phyloP scores from a whole-genome alignment of 2,888 invertebrate species.

The Pammene aurita region DNA sequence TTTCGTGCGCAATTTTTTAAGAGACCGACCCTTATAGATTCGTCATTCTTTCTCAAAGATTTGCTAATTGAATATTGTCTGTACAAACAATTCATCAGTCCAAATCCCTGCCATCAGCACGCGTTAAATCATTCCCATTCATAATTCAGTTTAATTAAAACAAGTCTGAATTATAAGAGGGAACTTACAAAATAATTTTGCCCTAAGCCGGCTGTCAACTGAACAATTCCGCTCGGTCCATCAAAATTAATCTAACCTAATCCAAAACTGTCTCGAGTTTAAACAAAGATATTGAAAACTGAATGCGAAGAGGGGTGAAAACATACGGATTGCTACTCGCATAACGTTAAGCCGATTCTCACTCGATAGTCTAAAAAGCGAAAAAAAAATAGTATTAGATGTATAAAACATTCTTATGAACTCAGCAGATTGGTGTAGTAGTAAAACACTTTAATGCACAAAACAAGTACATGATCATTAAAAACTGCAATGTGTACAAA shows the following conservation, averaged over 20 bases:
- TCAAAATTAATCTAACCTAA: conserved; percentile 82
- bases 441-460: no score
- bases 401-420: no score
- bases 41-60: neutral
- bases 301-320: conserved; percentile 61
- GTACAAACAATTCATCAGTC: conserved; percentile 54
- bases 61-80: conserved; percentile 47
- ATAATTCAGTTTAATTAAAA: conserved; percentile 76
- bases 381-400: no score
- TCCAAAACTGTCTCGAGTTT: conserved; percentile 74
- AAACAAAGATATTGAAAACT: conserved; percentile 79
- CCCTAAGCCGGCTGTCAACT: conserved; percentile 75
- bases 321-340: conserved; percentile 45
- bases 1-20: neutral
- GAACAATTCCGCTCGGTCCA: conserved; percentile 79
- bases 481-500: no score
- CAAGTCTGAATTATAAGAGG: conserved; percentile 69
- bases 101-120: conserved; percentile 62
- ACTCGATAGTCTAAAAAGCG: no score
- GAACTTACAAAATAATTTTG: conserved; percentile 76
- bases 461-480: no score
- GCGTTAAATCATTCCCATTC: conserved; percentile 57
- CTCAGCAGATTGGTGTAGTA: no score
- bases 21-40: neutral
- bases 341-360: neutral